phyloP scores from a whole-genome alignment of 53 echinoderm and acorn worm genomes.

The Antedon mediterranea region DNA sequence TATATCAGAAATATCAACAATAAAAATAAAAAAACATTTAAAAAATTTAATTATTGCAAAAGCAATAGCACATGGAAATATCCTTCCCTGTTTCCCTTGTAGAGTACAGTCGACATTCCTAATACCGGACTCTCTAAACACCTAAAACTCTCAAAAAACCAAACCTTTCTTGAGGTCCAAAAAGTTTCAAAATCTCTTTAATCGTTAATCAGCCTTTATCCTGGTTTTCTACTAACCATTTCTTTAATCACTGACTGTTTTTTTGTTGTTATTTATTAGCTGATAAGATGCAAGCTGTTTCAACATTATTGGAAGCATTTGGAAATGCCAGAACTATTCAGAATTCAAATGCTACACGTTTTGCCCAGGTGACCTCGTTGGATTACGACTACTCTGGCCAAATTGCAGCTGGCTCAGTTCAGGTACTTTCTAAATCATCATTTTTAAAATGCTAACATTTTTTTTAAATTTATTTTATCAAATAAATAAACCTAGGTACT shows the following conservation, averaged over 20 bases:
- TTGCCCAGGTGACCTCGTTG: conserved; percentile 75
- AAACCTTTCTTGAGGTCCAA: background rate
- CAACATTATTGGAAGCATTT: conserved; percentile 75
- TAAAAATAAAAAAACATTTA: no score
- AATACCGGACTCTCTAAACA: no score
- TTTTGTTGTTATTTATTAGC: conserved; percentile 22
- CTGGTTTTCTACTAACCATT: background rate
- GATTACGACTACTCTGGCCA: conserved; percentile 95
- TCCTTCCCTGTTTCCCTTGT: no score
- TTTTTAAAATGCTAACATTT: no score
- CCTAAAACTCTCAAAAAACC: background rate
- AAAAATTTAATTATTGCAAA: no score
- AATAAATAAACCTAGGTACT: no score
- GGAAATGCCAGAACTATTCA: conserved; percentile 75
- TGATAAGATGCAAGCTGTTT: conserved; percentile 75
- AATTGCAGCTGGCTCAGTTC: conserved; percentile 80
- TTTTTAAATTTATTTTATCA: no score
- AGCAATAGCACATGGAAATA: no score
- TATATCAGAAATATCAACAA: no score
- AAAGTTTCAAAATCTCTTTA: background rate
- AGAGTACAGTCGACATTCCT: background rate
- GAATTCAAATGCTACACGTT: conserved; percentile 72
- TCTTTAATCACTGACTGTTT: background rate
- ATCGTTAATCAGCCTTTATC: background rate
- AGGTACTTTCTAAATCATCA: conserved; percentile 43